Evolutionary conservation across 2,888 invertebrate species (phyloP).

Genomic region (Smittia sp.): DNA sequence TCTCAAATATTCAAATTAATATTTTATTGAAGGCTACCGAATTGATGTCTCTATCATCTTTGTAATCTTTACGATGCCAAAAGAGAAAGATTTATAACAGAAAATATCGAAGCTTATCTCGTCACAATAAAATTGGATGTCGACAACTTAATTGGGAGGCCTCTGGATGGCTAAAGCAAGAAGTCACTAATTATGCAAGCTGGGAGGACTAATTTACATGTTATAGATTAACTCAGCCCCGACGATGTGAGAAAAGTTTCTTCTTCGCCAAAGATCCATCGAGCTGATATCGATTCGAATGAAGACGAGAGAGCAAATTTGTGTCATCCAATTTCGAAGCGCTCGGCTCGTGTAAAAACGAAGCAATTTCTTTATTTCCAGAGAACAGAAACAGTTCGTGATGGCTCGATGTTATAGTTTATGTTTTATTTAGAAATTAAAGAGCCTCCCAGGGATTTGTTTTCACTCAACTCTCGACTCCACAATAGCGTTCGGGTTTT

Average conservation of each 20-base stretch:
- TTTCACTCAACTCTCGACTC: background rate
- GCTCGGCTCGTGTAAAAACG: background rate
- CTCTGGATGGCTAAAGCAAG: background rate
- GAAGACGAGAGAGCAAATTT: background rate
- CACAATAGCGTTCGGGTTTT: background rate
- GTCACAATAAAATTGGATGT: background rate
- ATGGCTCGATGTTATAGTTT: slow-evolving; percentile 7
- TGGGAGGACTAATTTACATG: slow-evolving; percentile 12
- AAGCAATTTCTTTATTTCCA: background rate
- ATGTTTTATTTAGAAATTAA: background rate
- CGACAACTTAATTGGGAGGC: background rate
- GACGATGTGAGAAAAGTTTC: background rate
- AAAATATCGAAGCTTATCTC: background rate
- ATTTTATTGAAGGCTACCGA: slow-evolving; percentile 18
- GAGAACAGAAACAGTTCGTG: slow-evolving; percentile 3
- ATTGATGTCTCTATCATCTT: background rate
- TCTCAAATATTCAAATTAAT: slow-evolving; percentile 13
- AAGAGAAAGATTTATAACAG: background rate
- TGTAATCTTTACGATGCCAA: slow-evolving; percentile 13
- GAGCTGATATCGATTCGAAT: background rate
- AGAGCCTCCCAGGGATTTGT: slow-evolving; percentile 5
- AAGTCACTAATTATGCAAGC: slow-evolving; percentile 12
- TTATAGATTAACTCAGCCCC: background rate
- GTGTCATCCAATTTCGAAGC: background rate
- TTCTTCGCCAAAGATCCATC: background rate